Evolutionary conservation across 2,113 vertebrate species (phyloP).

Genomic region (Macquaria australasica): DNA sequence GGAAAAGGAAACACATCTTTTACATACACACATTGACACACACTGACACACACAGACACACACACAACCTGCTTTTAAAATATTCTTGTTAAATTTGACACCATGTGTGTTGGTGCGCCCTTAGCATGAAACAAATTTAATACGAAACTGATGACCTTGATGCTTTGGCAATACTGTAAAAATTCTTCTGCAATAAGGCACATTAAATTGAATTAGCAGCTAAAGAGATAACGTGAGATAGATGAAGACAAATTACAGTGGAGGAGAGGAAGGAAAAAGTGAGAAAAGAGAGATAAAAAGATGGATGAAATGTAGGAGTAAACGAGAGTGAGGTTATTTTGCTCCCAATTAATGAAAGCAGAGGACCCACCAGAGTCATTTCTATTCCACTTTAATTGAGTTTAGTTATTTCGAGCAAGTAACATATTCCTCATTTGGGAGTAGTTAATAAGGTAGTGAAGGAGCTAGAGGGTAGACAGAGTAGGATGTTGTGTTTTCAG

Average conservation of each 20-base stretch:
- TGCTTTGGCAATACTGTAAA: conserved; percentile 4
- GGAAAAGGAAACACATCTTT: not conserved
- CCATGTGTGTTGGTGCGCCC: fast-evolving
- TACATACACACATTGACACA: not conserved
- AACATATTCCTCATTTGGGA: conserved; percentile 64
- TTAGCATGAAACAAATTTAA: conserved; percentile 1
- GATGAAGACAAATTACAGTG: conserved; percentile 48
- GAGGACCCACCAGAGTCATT: conserved; percentile 57
- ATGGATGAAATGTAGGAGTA: conserved; percentile 36
- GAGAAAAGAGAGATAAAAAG: conserved; percentile 38
- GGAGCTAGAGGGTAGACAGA: conserved; percentile 41
- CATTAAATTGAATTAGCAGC: conserved; percentile 49
- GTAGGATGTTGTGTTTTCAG: conserved; percentile 51
- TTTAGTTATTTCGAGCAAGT: conserved; percentile 63
- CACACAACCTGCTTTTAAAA: not conserved
- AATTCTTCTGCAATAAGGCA: conserved; percentile 24
- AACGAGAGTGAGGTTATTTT: conserved; percentile 46
- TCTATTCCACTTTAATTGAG: conserved; percentile 69
- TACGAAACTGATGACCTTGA: conserved; percentile 36
- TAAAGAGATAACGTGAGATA: conserved; percentile 18
- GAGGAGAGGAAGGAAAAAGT: conserved; percentile 25
- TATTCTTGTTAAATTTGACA: not conserved
- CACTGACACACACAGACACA: not conserved
- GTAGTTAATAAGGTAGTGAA: conserved; percentile 42
- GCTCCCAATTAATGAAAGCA: conserved; percentile 58